Evolutionary conservation across 2,888 invertebrate species (phyloP).

Genomic region (Zonitis immaculata): DNA sequence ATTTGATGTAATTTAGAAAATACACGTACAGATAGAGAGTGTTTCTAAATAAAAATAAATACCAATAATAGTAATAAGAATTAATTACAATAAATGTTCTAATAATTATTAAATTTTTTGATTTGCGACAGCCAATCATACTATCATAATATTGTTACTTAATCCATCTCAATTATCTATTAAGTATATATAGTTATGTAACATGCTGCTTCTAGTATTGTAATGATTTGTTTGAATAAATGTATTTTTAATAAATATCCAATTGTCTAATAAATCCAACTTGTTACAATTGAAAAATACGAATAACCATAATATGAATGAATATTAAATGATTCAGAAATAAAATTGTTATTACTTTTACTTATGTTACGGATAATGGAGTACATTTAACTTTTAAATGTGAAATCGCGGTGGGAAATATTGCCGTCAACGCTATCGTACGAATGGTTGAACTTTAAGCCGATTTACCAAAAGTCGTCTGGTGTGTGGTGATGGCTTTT

Average conservation of each 20-base stretch:
- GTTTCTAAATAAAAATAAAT: not conserved
- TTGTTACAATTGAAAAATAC: too few species aligned
- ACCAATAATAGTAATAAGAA: not conserved
- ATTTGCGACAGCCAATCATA: conserved; percentile 29
- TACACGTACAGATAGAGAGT: not conserved
- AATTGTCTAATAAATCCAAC: too few species aligned
- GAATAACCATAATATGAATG: too few species aligned
- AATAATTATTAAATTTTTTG: conserved; percentile 13
- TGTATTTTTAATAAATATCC: conserved; percentile 30
- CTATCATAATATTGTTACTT: conserved; percentile 21
- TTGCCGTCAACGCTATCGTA: not conserved
- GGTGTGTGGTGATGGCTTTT: too few species aligned
- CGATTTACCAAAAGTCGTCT: not conserved
- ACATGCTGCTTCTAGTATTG: conserved; percentile 25
- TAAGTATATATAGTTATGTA: conserved; percentile 14
- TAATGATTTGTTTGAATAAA: conserved; percentile 25
- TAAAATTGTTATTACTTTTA: too few species aligned
- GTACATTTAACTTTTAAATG: not conserved
- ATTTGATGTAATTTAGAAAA: not conserved
- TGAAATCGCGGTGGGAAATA: not conserved
- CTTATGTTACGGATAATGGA: too few species aligned
- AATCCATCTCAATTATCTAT: conserved; percentile 17
- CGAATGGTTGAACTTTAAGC: not conserved
- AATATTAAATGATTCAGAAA: too few species aligned
- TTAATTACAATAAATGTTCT: not conserved